Evolutionary conservation across 2,797 vertebrate genomes (phyloP), one percentile per base, ranked within the genome.

Genomic region (Todus mexicanus): DNA sequence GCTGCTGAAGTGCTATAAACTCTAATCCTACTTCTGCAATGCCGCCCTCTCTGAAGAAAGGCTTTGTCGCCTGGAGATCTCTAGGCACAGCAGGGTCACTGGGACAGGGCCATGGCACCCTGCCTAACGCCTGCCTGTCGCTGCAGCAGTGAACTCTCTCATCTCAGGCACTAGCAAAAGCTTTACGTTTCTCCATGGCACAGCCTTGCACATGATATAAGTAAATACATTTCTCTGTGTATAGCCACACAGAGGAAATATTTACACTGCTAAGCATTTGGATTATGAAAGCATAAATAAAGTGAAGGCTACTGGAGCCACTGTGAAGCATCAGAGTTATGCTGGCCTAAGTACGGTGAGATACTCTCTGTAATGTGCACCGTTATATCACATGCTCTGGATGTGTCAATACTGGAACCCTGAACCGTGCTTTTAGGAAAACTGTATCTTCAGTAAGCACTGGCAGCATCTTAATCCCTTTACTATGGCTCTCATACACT

Each of bases 241-340:
- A 66, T 79, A 93, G 76, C 65, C 47, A 26, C 42, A 11, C 5
- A 45, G 61, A 38, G 47, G 93, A 69, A 91, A 93, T 87, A 72
- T 83, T 94, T 92, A 91, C 73, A 50, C 48, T 87, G 75, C 81
- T 92, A 42, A 90, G 78, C 65, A 80, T 83, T 77, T 85, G 87
- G 89, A 64, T 90, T 85, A 64, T 29, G 74, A 40, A 54, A 48
- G 20, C 57, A 68, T 84, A 94, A 94, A 81, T 87, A 77, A 20
- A 90, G 69, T 9, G 38, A 79, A 25, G n/a, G 90, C 79, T 96
- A 63, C 95, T 61, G 85, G 76, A 95, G 70, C 73, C 80, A 68
- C 92, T 88, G 80, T 22, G 75, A 94, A 43, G 40, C 80, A 56
- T 66, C 59, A 78, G 78, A 76, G 73, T 23, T 75, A 48, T 11